These are phyloP conservation scores for Xanthia icteritia DNA, from an alignment of 2,888 invertebrate genomes.

Conservation along the genomic window DNA sequence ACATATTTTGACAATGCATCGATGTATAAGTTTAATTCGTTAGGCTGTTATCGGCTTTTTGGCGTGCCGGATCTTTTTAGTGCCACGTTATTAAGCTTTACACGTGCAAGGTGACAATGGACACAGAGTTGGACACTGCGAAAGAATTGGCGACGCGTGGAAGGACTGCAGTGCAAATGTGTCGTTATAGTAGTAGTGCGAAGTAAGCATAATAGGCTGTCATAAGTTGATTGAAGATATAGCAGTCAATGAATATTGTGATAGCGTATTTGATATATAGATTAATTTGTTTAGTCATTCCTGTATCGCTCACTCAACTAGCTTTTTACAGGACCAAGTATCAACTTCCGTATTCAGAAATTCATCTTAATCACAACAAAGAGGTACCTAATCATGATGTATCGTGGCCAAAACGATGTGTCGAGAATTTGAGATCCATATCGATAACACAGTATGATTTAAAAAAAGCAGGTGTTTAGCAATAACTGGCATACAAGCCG, in stretches of 20 bases:
- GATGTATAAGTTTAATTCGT: constrained; percentile 52
- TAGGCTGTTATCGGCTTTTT: constrained; percentile 37
- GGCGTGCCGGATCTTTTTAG: constrained; percentile 4
- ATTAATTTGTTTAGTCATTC: not conserved
- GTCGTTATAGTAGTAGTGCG: not conserved
- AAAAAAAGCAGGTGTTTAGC: not conserved
- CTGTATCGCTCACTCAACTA: not conserved
- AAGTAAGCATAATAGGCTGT: not conserved
- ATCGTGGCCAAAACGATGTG: not conserved
- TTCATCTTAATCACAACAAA: not conserved
- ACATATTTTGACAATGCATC: constrained; percentile 64
- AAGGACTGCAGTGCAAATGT: constrained; percentile 4
- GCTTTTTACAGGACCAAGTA: not conserved
- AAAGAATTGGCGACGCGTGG: constrained; percentile 14
- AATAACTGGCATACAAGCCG: not conserved
- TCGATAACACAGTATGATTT: not conserved
- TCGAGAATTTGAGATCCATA: not conserved
- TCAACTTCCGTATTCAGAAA: not conserved
- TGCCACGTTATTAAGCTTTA: constrained; percentile 18
- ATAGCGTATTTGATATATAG: too few relatives aligned
- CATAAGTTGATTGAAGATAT: not conserved
- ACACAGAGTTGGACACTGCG: not conserved
- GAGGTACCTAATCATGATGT: not conserved
- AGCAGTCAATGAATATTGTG: not conserved
- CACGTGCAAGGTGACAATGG: constrained; percentile 30